Evolutionary conservation across 2,113 vertebrate species (phyloP).

Genomic region (Protobothrops flavoviridis): DNA sequence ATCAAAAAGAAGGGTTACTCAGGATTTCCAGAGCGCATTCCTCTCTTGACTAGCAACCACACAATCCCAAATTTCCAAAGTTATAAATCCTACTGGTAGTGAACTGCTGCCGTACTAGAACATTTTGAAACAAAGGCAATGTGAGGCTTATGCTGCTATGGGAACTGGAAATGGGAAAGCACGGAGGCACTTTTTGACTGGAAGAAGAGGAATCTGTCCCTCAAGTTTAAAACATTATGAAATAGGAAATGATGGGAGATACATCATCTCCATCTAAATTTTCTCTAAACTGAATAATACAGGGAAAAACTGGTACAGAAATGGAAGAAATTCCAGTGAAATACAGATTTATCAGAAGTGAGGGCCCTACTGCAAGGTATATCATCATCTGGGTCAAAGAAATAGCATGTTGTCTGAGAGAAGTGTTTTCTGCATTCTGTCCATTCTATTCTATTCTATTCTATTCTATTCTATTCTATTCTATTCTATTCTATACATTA

Average conservation of each 20-base stretch:
- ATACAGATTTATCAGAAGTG: not conserved
- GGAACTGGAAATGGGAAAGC: conserved; percentile 18
- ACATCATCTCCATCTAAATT: not conserved
- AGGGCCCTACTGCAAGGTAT: not conserved
- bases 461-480: no score
- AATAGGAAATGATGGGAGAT: not conserved
- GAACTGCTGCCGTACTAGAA: not conserved
- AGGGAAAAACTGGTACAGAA: not conserved
- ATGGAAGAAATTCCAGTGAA: not conserved
- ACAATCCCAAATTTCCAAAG: not conserved
- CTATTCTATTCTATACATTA: no score
- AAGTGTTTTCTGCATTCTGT: no score
- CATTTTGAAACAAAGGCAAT: not conserved
- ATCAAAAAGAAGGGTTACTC: not conserved
- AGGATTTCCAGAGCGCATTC: not conserved
- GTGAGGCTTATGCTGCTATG: conserved; percentile 11
- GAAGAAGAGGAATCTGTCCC: not conserved
- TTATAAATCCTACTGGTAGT: not conserved
- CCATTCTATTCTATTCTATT: no score
- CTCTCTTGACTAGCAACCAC: not conserved
- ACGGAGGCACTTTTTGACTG: not conserved
- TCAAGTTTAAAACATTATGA: not conserved
- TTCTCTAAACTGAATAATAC: not conserved
- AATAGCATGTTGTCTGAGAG: not conserved
- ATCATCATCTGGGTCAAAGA: not conserved